phyloP scores from a whole-genome alignment of 1,140 invertebrate species.

The Megalonaias nervosa region DNA sequence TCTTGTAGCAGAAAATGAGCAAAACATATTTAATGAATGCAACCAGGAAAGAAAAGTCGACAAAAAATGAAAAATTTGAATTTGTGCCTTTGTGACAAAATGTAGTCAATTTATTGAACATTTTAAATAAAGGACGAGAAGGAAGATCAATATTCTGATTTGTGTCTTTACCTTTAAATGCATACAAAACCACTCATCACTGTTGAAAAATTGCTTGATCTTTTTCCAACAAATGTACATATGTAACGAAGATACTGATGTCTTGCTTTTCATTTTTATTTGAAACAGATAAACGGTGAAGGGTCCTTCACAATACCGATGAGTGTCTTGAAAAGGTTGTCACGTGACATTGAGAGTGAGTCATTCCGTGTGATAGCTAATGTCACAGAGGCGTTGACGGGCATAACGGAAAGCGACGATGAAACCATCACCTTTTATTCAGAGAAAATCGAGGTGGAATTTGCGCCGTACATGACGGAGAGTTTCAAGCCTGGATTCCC shows the following conservation, averaged over 20 bases:
- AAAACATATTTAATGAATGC: too few species aligned
- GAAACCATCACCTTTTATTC: constrained; percentile 8
- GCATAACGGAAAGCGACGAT: constrained; percentile 9
- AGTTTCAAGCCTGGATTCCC: constrained; percentile 27
- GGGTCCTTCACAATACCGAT: constrained; percentile 8
- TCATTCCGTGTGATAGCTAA: constrained; percentile 14
- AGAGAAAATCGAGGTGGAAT: constrained; percentile 16
- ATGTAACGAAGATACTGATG: neutral
- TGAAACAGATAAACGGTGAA: constrained; percentile 12
- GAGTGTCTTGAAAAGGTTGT: neutral
- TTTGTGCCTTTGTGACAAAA: too few species aligned
- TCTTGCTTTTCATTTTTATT: neutral
- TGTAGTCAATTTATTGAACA: too few species aligned
- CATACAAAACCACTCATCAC: neutral
- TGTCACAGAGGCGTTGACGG: constrained; percentile 20
- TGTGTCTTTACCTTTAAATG: neutral
- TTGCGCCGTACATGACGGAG: constrained; percentile 20
- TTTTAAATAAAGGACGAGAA: too few species aligned
- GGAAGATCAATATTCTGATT: too few species aligned
- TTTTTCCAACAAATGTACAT: neutral
- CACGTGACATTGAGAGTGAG: constrained; percentile 14
- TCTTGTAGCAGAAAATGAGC: too few species aligned
- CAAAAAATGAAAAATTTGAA: too few species aligned
- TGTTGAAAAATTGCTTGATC: too few species aligned
- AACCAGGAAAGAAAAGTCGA: too few species aligned